Base-by-base conservation (phyloP, 2,888 invertebrate genomes). In the Anodontia alba region DNA sequence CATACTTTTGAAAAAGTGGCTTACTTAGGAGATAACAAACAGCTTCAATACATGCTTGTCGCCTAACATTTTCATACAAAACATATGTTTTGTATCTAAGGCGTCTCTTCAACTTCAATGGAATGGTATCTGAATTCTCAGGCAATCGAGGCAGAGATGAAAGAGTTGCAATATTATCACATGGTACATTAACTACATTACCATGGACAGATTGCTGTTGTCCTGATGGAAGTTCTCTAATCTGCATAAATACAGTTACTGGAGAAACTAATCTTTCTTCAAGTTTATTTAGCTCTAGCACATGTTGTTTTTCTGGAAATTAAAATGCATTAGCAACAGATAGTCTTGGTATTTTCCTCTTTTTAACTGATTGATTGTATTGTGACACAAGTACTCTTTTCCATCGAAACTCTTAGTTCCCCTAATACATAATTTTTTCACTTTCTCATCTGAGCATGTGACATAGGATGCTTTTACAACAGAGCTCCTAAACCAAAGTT, bases 191-290 rank as follows among this genome's bases (percentile, higher is more conserved):
- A n/a, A n/a, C n/a, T n/a, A n/a, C n/a, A n/a, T n/a, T n/a, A n/a
- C n/a, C n/a, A n/a, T n/a, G n/a, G n/a, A n/a, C n/a, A n/a, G n/a
- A n/a, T n/a, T n/a, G n/a, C n/a, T n/a, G n/a, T n/a, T n/a, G n/a
- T n/a, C n/a, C n/a, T n/a, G n/a, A n/a, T n/a, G n/a, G n/a, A n/a
- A n/a, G n/a, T n/a, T n/a, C n/a, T n/a, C n/a, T n/a, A n/a, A n/a
- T n/a, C n/a, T n/a, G n/a, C n/a, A n/a, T n/a, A n/a, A n/a, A n/a
- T n/a, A n/a, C n/a, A 36, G 10, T 33, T 20, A n/a, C n/a, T 15
- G 67, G 67, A 15, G 36, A 31, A 15, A 36, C 29, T 36, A 67
- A 23, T 36, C 67, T 67, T 38, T 67, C 67, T 36, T 67, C 67
- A 7, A 67, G 33, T 26, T 33, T 31, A 15, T n/a, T 67, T 20